Evolutionary conservation across 2,888 invertebrate genomes (phyloP), one percentile per base, ranked within the genome.

Genomic region (Druceiella hillmani): DNA sequence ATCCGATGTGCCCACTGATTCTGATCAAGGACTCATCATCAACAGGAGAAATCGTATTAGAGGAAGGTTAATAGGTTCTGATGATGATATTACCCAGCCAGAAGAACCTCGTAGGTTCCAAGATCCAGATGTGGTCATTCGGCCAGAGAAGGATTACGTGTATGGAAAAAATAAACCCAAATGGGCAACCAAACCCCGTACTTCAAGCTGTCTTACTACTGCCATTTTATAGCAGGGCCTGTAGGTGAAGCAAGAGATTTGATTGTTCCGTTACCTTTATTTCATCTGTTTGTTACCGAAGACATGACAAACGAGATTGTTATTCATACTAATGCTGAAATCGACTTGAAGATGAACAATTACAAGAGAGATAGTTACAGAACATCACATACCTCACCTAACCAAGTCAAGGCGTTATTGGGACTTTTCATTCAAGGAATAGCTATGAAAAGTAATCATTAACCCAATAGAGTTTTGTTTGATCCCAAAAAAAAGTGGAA

Each of bases 101-200:
- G 17, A 32, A 32, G 29, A n/a, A n/a, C n/a, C n/a, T n/a, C n/a
- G n/a, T n/a, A n/a, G n/a, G n/a, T n/a, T n/a, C n/a, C n/a, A n/a
- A n/a, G n/a, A n/a, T n/a, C n/a, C n/a, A n/a, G n/a, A n/a, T n/a
- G n/a, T n/a, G n/a, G n/a, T n/a, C n/a, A n/a, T n/a, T n/a, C n/a
- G n/a, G n/a, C n/a, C n/a, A n/a, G n/a, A 13, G 4, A 7, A 29
- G 29, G 14, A 29, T 13, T 29, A 29, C 12, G 4, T 29, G 13
- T 29, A 29, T 29, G 29, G 29, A 29, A 29, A 27, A 27, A 27
- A 27, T 27, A 27, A 27, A 27, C 27, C 9, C 11, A 27, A 27
- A 13, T 29, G 29, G 29, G 29, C 14, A 29, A 29, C 29, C 29
- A 29, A 29, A 4, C 29, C 4, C 3, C 29, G 29, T 29, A 29